Percentiles rank a stretch among this genome's conserved stretches.
phyloP scores from a whole-genome alignment of 2,888 invertebrate species.

The Toxonevra muliebris region DNA sequence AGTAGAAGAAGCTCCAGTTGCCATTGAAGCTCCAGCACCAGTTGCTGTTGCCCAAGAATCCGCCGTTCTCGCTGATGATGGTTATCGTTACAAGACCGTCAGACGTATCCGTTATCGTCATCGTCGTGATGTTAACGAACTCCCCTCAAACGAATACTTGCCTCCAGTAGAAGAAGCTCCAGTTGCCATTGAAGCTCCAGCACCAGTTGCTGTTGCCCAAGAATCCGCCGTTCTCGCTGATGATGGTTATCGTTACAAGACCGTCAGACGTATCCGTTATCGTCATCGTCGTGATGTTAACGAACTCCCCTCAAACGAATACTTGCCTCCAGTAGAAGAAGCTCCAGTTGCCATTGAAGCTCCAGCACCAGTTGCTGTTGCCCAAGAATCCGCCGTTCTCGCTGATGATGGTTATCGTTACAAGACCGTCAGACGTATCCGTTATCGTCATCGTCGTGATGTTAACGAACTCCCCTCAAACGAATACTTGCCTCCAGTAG shows the following conservation, averaged over 20 bases:
- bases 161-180: slow-evolving; percentile 35
- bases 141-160: slow-evolving; percentile 34
- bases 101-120: slow-evolving; percentile 37
- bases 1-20: slow-evolving; percentile 28
- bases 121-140: slow-evolving; percentile 41
- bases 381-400: slow-evolving; percentile 25
- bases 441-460: slow-evolving; percentile 37
- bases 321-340: slow-evolving; percentile 31
- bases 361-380: slow-evolving; percentile 9
- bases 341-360: slow-evolving; percentile 27
- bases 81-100: slow-evolving; percentile 40
- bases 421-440: slow-evolving; percentile 34
- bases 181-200: slow-evolving; percentile 24
- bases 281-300: slow-evolving; percentile 39
- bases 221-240: slow-evolving; percentile 36
- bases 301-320: slow-evolving; percentile 36
- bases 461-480: slow-evolving; percentile 35
- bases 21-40: slow-evolving; percentile 28
- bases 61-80: slow-evolving; percentile 39
- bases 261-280: slow-evolving; percentile 34
- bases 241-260: slow-evolving; percentile 42
- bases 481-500: slow-evolving; percentile 31
- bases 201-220: slow-evolving; percentile 19
- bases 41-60: slow-evolving; percentile 26
- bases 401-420: slow-evolving; percentile 36